Evolutionary conservation across 1,140 invertebrate genomes (phyloP).

Genomic region (Caerostris extrusa): DNA sequence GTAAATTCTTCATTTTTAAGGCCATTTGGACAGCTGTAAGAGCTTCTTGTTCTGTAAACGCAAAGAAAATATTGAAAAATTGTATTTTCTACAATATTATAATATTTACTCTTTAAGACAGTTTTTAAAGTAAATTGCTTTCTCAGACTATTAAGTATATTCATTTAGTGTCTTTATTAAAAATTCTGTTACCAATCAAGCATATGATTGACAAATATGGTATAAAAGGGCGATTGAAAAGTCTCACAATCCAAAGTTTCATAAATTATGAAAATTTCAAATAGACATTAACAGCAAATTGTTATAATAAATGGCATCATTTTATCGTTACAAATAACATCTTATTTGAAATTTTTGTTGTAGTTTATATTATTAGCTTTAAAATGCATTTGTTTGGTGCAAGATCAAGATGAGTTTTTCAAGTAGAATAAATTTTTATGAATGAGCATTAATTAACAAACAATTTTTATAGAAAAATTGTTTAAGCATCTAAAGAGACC

Average conservation of each 20-base stretch:
- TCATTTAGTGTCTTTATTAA: neutral
- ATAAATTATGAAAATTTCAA: neutral
- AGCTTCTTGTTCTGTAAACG: conserved; percentile 85
- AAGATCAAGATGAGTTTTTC: no score
- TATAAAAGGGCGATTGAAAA: neutral
- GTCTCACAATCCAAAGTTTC: neutral
- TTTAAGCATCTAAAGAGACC: no score
- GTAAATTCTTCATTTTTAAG: conserved; percentile 89
- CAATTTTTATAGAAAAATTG: no score
- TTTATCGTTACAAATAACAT: neutral
- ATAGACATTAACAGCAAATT: neutral
- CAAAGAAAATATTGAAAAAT: neutral
- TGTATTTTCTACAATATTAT: neutral
- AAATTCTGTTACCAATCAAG: neutral
- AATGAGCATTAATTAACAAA: no score
- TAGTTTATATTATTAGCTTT: no score
- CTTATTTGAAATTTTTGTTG: neutral
- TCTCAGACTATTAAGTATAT: neutral
- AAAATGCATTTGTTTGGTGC: no score
- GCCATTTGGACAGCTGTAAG: conserved; percentile 91
- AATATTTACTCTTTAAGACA: neutral
- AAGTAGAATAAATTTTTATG: no score
- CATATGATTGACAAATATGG: neutral
- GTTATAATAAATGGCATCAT: neutral
- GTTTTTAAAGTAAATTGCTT: neutral